Evolutionary conservation across 2,113 vertebrate genomes (phyloP).

Genomic region (Mesoclemmys tuberculata): DNA sequence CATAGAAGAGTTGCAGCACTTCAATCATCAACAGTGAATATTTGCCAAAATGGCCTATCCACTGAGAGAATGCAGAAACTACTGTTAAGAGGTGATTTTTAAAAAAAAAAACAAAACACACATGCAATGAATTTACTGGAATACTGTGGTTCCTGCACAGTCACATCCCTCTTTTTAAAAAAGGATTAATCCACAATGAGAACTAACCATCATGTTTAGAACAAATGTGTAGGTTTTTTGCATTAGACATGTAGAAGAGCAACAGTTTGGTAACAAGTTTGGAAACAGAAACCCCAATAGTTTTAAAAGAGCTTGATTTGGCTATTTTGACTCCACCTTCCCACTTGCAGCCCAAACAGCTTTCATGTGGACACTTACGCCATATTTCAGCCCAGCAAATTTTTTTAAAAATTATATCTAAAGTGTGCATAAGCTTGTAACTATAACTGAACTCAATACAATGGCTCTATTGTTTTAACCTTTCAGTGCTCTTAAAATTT

Average conservation of each 20-base stretch:
- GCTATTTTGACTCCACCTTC: neutral
- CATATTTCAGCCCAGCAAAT: neutral
- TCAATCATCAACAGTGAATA: neutral
- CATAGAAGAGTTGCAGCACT: neutral
- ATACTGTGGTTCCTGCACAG: neutral
- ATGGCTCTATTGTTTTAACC: neutral
- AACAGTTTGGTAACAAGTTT: neutral
- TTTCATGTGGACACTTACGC: neutral
- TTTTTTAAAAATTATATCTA: neutral
- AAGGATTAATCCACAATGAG: neutral
- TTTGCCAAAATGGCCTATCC: neutral
- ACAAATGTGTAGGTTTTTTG: neutral
- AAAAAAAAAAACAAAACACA: no score
- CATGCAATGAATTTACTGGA: neutral
- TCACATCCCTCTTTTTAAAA: neutral
- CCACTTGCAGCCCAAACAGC: neutral
- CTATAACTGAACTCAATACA: neutral
- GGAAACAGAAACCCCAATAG: accelerated
- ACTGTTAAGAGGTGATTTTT: neutral
- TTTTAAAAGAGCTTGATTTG: neutral
- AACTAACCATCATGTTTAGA: neutral
- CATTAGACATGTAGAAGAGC: neutral
- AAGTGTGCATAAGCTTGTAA: neutral
- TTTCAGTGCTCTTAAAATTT: neutral
- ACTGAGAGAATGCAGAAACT: neutral